Base-by-base conservation (phyloP, 2,113 vertebrate species). In the Numenius arquata region DNA sequence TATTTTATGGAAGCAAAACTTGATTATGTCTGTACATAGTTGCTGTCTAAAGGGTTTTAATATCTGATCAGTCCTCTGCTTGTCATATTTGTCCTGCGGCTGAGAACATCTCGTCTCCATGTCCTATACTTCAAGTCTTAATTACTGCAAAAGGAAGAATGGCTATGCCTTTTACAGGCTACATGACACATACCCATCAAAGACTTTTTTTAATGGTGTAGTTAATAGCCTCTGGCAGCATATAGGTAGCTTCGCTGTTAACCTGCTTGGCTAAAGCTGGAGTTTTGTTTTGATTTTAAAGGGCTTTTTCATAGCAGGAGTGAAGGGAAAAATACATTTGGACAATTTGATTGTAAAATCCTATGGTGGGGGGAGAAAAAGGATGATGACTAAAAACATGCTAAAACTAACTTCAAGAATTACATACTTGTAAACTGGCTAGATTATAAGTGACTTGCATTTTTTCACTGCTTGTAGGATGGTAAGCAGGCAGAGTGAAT, bases 21-120 rank as follows among this genome's bases (percentile, higher is more conserved):
- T 23, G 10, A 23, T 96, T 48, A 10, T 17, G 4, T 29, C 30
- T 74, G 14, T 67, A 52, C 2, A 1, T 13, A 21, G 27, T 23
- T 71, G 50, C 34, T 85, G 17, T 40, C 61, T 43, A 1, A 52
- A 58, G 26, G 12, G 7, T 34, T 77, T 61, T 40, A 27, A 11
- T 26, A 2, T 41, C 36, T 66, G 50, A 4, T 40, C 36, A 29
- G 10, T 26, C 11, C 19, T 47, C 20, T 10, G 6, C 40, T 56
- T 58, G 55, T 10, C 70, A 34, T 26, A 15, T 23, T 38, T 52
- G 6, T 36, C 22, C 34, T 38, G 17, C 17, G 52, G 34, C 21
- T 26, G 32, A 41, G 45, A 29, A 11, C 15, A 6, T 88, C 36
- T 50, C 0, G 0, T 56, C 22, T 63, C 25, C 0, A 15, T 34